Evolutionary conservation across 2,113 vertebrate genomes (phyloP), one percentile per base, ranked within the genome.

Genomic region (Collichthys lucidus): DNA sequence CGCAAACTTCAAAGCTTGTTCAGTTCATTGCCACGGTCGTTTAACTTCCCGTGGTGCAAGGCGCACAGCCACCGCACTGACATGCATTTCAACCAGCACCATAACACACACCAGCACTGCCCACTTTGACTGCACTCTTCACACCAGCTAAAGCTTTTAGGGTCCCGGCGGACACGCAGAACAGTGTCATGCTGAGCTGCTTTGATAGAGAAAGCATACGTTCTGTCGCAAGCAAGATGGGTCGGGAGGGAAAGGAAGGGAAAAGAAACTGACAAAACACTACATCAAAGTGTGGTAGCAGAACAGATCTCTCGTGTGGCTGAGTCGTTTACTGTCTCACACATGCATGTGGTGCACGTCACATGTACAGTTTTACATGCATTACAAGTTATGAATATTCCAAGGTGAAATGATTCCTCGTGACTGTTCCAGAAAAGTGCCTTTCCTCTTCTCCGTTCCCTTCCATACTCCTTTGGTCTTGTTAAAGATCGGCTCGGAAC

Each of bases 191-290:
- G 80, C 84, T 69, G 87, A 85, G 86, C 53, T 29, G 65, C 87
- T 94, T 94, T 92, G 90, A 94, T 92, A 93, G 50, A 90, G 69
- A 82, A 79, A 84, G 88, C 84, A 89, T 87, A 89, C 68, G 46
- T 88, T 87, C 67, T 64, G 66, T 86, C 66, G 88, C 67, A 74
- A 77, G 80, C 63, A 83, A 88, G 88, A 78, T 56, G 64, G 46
- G 19, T 68, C 63, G 55, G 11, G 31, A 31, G 26, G 53, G 26
- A 7, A 35, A 52, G 57, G 53, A 46, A 84, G 63, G 55, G 46
- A 78, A 69, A 67, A 77, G 80, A 72, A 84, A 70, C 49, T 85
- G 86, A 89, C 86, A 90, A 84, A 91, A 89, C 52, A 66, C 76
- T 17, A 82, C 82, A 92, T 90, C 88, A 92, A 92, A 92, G 88